phyloP scores from a whole-genome alignment of 64 coral and sea anemone species.

The Stichodactyla helianthus region DNA sequence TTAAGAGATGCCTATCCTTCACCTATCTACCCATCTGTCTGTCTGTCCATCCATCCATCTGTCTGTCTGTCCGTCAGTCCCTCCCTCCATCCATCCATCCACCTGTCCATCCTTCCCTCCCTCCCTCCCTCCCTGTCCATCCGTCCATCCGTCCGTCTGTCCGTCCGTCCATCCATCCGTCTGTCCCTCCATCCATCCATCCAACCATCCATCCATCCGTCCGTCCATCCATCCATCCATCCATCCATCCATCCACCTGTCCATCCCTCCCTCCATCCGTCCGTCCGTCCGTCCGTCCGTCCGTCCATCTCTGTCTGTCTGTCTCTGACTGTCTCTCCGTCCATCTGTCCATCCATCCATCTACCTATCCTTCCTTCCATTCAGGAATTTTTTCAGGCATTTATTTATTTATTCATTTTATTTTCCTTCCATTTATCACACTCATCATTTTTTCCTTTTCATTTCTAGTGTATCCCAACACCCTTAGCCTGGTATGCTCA shows the following conservation, averaged over 20 bases:
- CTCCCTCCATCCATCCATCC: too few relatives aligned
- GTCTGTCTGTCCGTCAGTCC: too few relatives aligned
- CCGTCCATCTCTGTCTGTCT: not conserved
- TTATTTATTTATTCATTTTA: not conserved
- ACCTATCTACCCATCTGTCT: too few relatives aligned
- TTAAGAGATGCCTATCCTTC: too few relatives aligned
- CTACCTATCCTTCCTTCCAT: not conserved
- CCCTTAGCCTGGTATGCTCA: slow-evolving; percentile 77
- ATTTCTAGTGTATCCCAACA: not conserved
- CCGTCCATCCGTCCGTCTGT: too few relatives aligned
- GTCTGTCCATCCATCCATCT: too few relatives aligned
- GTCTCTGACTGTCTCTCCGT: not conserved
- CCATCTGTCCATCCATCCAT: not conserved
- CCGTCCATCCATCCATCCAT: not conserved
- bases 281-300: not conserved
- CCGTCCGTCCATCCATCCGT: not conserved
- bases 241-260: not conserved
- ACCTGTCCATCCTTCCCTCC: too few relatives aligned
- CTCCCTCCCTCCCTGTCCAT: too few relatives aligned
- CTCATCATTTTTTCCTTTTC: not conserved
- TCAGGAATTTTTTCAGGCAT: not conserved
- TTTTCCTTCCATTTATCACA: not conserved
- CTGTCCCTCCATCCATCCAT: fast-evolving
- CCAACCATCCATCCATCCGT: not conserved
- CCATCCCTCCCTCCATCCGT: not conserved